Evolutionary conservation across 2,888 invertebrate genomes (phyloP), one percentile per base, ranked within the genome.

Genomic region (Entomobrya multifasciata): DNA sequence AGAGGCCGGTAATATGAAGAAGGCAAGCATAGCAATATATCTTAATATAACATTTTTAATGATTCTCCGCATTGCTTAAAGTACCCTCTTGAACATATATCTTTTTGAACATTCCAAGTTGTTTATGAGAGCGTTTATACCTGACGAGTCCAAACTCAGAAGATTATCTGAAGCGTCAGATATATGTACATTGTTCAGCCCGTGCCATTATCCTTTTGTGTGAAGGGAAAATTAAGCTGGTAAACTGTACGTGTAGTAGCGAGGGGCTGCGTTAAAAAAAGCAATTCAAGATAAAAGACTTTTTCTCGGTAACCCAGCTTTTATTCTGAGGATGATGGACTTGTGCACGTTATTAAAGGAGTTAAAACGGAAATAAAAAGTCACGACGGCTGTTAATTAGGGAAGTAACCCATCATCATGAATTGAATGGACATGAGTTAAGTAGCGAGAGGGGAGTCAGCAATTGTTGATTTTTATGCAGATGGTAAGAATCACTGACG

Each of bases 281-380:
- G 52, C 52, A 55, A 55, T 55, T 55, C 17, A 57, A 57, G 57
- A 57, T 57, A 20, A 57, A 55, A 55, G n/a, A 55, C 15, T 17
- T 36, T 65, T 36, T 65, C 36, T 36, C 36, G 6, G 36, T 65
- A 62, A 62, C 11, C 62, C 30, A 15, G 5, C n/a, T 36, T 27
- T 27, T 0, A 30, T 62, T n/a, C 57, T 20, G n/a, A n/a, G 10
- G 1, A 57, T 0, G 30, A 30, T 62, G 36, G 8, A 8, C 36
- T 36, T 36, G 10, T 65, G 15, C 49, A 49, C 13, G 30, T 13
- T 4, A 36, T 65, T 15, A 10, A 2, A 30, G 30, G 3, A 60
- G 4, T 60, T 62, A 30, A 65, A 36, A 17, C 65, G 65, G 65
- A 65, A 65, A 65, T 62, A n/a, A 65, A 36, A 65, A 65, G 65